A percentile compares a stretch with the other conserved stretches of the same genome.
Evolutionary conservation across 1,140 invertebrate genomes (phyloP).

Genomic region (Euschistus heros): DNA sequence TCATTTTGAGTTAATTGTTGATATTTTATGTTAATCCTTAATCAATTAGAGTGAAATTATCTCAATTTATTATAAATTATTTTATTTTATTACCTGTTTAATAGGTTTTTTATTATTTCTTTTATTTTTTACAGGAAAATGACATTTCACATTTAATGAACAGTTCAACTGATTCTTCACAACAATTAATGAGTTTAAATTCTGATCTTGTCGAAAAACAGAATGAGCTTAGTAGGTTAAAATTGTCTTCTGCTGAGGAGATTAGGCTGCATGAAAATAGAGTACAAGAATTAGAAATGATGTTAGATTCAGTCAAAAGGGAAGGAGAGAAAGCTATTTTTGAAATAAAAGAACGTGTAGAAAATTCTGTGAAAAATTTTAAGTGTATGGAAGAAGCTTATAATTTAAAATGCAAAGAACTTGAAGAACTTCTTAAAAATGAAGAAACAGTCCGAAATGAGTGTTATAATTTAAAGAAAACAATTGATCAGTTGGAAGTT

Average conservation of each 20-base stretch:
- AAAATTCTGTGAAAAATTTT: conserved; percentile 29
- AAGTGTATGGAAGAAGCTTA: conserved; percentile 24
- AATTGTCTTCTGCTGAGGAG: conserved; percentile 37
- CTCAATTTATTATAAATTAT: too few relatives aligned
- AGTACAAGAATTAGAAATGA: conserved; percentile 34
- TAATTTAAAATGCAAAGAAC: not conserved
- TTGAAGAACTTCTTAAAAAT: not conserved
- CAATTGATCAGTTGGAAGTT: conserved; percentile 21
- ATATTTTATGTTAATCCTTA: too few relatives aligned
- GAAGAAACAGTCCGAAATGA: conserved; percentile 23
- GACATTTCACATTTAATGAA: conserved; percentile 37
- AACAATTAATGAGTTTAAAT: conserved; percentile 41
- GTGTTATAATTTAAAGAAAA: conserved; percentile 32
- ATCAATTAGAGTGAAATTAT: too few relatives aligned
- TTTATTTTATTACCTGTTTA: too few relatives aligned
- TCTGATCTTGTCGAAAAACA: conserved; percentile 40
- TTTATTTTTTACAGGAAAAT: conserved; percentile 36
- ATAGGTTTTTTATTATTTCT: too few relatives aligned
- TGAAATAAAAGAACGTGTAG: conserved; percentile 20
- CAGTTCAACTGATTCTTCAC: conserved; percentile 37
- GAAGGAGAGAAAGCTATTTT: not conserved
- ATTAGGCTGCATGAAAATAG: conserved; percentile 38
- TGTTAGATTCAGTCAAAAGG: conserved; percentile 27
- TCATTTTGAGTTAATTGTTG: too few relatives aligned
- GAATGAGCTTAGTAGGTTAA: conserved; percentile 37